These are phyloP conservation scores for Lasiurus borealis DNA, from an alignment of 2,113 vertebrate species.

Conservation along the genomic window DNA sequence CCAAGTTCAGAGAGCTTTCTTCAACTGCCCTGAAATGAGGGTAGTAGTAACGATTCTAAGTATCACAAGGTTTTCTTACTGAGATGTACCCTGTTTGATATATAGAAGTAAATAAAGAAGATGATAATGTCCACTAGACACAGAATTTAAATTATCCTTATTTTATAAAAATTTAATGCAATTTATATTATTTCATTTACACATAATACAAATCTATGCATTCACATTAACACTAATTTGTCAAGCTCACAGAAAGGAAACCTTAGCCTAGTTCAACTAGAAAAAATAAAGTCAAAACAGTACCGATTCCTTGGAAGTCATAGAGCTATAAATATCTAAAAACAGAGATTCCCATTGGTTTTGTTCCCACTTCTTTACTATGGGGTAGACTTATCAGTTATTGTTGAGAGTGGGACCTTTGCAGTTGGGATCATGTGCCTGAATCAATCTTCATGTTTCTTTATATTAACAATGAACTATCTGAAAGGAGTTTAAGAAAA, in stretches of 20 bases:
- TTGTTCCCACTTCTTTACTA: accelerated
- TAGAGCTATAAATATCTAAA: not conserved
- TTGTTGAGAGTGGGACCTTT: not conserved
- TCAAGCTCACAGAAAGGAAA: not conserved
- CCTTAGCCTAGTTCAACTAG: not conserved
- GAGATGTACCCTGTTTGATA: not conserved
- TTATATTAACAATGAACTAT: not conserved
- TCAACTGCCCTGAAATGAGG: not conserved
- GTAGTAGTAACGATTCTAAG: not conserved
- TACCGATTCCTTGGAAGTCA: not conserved
- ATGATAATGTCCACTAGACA: not conserved
- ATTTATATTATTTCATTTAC: not conserved
- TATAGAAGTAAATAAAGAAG: not conserved
- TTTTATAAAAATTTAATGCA: not conserved
- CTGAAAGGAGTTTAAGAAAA: not conserved
- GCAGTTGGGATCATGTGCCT: not conserved
- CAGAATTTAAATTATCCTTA: not conserved
- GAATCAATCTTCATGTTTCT: not conserved
- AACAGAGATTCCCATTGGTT: not conserved
- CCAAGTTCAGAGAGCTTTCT: not conserved
- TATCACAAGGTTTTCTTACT: not conserved
- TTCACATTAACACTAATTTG: not conserved
- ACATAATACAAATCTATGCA: not conserved
- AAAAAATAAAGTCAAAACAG: not conserved
- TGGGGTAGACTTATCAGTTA: not conserved